These are phyloP conservation scores for Urocitellus parryii DNA, from an alignment of 2,113 vertebrate species.

Conservation along the genomic window DNA sequence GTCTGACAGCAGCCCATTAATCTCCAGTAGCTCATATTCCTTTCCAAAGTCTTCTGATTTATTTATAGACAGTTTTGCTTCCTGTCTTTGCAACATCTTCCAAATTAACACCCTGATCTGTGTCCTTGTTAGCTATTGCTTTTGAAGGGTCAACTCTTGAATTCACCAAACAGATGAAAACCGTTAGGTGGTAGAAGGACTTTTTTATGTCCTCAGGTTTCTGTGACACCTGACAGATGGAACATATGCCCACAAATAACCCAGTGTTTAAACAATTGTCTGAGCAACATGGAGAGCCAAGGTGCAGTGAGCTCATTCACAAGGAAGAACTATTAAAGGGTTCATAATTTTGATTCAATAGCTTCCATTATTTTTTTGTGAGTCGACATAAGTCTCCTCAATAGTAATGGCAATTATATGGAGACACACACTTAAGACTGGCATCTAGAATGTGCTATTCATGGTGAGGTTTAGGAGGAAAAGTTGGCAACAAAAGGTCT, in stretches of 20 bases:
- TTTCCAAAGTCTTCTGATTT: conserved; percentile 37
- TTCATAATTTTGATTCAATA: conserved; percentile 75
- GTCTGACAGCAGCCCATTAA: not conserved
- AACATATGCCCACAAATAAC: conserved; percentile 60
- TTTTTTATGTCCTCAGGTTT: conserved; percentile 60
- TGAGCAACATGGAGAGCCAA: conserved; percentile 55
- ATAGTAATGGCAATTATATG: conserved; percentile 61
- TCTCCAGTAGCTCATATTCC: not conserved
- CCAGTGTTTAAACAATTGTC: conserved; percentile 73
- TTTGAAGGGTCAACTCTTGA: conserved; percentile 53
- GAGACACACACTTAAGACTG: conserved; percentile 37
- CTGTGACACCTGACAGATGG: conserved; percentile 78
- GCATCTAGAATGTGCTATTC: conserved; percentile 55
- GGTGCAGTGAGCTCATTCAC: conserved; percentile 46
- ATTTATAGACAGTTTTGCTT: conserved; percentile 61
- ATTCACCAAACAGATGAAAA: conserved; percentile 74
- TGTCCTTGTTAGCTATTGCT: conserved; percentile 69
- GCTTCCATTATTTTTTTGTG: conserved; percentile 69
- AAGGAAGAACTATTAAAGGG: conserved; percentile 69
- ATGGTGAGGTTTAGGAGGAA: conserved; percentile 57
- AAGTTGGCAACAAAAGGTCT: conserved; percentile 72
- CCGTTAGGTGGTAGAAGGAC: conserved; percentile 60
- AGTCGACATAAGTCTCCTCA: conserved; percentile 63
- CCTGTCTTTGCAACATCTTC: conserved; percentile 73
- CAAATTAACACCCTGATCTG: conserved; percentile 54